Evolutionary conservation across 2,888 invertebrate genomes (phyloP).

Genomic region (Andrena trimmerana): DNA sequence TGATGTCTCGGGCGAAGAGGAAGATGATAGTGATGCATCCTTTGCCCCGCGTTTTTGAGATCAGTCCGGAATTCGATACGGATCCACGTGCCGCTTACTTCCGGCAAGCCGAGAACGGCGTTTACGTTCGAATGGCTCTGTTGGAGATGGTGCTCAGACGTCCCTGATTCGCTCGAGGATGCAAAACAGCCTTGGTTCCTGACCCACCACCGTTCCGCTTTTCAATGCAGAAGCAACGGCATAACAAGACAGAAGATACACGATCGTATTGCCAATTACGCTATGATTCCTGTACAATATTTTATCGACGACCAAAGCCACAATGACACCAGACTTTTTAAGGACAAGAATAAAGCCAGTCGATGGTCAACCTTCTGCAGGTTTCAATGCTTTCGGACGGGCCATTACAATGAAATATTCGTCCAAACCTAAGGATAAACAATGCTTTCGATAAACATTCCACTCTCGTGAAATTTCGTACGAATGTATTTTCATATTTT

Average conservation of each 20-base stretch:
- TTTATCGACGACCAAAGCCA: conserved; percentile 6
- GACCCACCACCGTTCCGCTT: conserved; percentile 4
- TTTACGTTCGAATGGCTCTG: conserved; percentile 99
- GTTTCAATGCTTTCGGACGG: background rate
- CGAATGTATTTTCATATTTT: conserved; percentile 21
- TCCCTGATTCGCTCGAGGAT: conserved; percentile 29
- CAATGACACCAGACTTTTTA: background rate
- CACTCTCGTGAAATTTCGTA: background rate
- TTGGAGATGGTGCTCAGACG: conserved; percentile 94
- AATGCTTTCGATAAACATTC: conserved; percentile 7
- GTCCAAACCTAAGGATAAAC: background rate
- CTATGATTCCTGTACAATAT: conserved; percentile 46
- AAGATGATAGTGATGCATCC: conserved; percentile 99
- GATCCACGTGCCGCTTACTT: conserved; percentile 99
- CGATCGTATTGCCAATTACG: conserved; percentile 37
- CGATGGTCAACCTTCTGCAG: too few species aligned
- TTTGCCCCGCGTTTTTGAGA: conserved; percentile 97
- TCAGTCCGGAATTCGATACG: conserved; percentile 96
- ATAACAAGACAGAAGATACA: background rate
- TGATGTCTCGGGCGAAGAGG: conserved; percentile 97
- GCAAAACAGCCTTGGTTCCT: background rate
- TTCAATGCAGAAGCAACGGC: background rate
- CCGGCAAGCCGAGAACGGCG: conserved; percentile 98
- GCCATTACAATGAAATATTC: background rate
- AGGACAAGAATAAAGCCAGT: background rate